A percentile compares a stretch with the other conserved stretches of the same genome.
Evolutionary conservation across 2,797 vertebrate genomes (phyloP).

Genomic region (Chaunax sp.): DNA sequence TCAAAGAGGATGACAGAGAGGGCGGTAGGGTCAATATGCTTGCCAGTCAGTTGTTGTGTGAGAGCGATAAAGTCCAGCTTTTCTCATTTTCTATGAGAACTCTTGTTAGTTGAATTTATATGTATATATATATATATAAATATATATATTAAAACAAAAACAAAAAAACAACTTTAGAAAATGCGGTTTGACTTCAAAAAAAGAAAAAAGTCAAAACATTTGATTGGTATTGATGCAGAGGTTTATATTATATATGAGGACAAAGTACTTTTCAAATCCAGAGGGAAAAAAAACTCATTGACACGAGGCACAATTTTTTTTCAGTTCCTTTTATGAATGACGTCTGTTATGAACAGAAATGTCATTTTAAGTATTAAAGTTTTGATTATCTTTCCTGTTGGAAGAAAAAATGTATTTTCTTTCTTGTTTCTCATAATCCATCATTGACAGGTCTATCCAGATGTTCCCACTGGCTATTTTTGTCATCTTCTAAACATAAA

Average conservation of each 20-base stretch:
- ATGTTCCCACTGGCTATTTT: constrained; percentile 67
- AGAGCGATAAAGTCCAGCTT: constrained; percentile 81
- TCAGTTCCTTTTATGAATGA: constrained; percentile 33
- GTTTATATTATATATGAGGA: constrained; percentile 86
- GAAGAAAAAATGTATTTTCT: constrained; percentile 53
- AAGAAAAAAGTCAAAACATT: constrained; percentile 67
- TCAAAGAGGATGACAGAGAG: constrained; percentile 27
- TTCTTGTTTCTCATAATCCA: constrained; percentile 58
- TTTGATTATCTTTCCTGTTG: constrained; percentile 61
- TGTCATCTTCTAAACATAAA: constrained; percentile 69
- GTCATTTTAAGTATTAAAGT: constrained; percentile 56
- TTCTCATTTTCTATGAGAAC: constrained; percentile 86
- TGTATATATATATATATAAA: constrained; percentile 87
- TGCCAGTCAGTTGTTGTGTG: constrained; percentile 75
- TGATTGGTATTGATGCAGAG: constrained; percentile 84
- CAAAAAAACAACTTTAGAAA: constrained; percentile 64
- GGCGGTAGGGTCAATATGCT: constrained; percentile 62
- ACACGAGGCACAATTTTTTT: constrained; percentile 44
- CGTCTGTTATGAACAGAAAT: constrained; percentile 52
- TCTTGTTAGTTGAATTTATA: constrained; percentile 82
- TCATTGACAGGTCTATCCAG: constrained; percentile 63
- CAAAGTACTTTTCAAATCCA: constrained; percentile 80
- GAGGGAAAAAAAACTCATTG: constrained; percentile 41
- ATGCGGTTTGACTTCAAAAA: constrained; percentile 76
- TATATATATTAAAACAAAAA: constrained; percentile 83